Base-by-base conservation (phyloP, 2,113 vertebrate genomes). In the Sapayoa aenigma region DNA sequence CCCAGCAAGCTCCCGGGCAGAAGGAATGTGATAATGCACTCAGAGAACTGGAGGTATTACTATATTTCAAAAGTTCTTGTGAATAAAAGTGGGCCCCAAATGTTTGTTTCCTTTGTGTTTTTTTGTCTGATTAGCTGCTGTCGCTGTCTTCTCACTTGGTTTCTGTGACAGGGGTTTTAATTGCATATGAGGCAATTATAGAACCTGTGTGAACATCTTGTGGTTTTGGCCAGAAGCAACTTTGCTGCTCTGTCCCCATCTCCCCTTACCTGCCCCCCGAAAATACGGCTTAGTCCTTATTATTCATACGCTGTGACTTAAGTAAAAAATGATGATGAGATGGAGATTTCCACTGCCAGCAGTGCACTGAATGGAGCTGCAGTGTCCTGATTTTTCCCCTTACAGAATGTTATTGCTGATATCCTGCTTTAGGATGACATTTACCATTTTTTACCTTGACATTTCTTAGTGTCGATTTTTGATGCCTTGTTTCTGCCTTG, bases 1-100 rank as follows among this genome's bases (percentile, higher is more conserved):
- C 99, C n/a, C 99, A 99, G 89, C 99, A 99, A 96, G 99, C 99
- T 52, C 99, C 99, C 0, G 99, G 99, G 82, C 99, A 99, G 98
- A 99, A 99, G 96, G 99, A 99, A 96, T 99, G 99, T 96, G 99
- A 99, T 95, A 99, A 99, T 4, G 99, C 99, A 73, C 98, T 99
- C 86, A 98, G 99, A 85, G 99, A 99, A 93, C 98, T 99, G 23
- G 99, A 99, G 99, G 99, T 99, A 98, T 41, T 71, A 55, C n/a
- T 66, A 5, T 11, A 17, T 50, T 60, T 87, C 16, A 35, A 5
- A 83, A 30, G 5, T 35, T 81, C 3, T 56, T 53, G 9, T 15
- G 14, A 78, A 80, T 58, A 60, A 69, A 82, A 79, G 5, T 30
- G 27, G 30, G 5, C 9, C 50, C 23, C 13, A 68, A 35, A 31